Base-by-base conservation (phyloP, 2,888 invertebrate species). In the Coleophora deauratella region DNA sequence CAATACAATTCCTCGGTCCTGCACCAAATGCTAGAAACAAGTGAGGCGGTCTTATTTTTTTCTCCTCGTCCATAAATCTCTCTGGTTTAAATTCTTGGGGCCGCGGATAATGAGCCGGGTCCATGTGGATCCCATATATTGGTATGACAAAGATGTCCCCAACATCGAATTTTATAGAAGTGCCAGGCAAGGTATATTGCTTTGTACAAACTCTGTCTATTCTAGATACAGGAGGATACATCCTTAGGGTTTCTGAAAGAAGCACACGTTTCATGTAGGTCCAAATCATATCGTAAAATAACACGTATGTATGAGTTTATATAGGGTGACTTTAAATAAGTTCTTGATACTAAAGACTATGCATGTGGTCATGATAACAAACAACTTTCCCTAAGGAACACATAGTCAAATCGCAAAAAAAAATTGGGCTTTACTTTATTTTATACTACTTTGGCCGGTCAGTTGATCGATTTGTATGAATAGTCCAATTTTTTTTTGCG, bases 51-150 rank as follows among this genome's bases (percentile, higher is more conserved):
- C 88, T 73, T 9, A 79, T 72, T 15, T 67, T 66, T 54, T 82
- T 88, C 50, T 86, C 87, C n/a, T 88, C 87, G 0, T 78, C 76
- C 50, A 79, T 76, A 54, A 89, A 89, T 43, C 89, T 67, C 44
- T 88, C 88, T 0, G 88, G 87, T 35, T 72, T 73, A 51, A 88
- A 88, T 30, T 71, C 66, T 1, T 84, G 61, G 0, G 90, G 89
- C 15, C 89, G 77, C 0, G 88, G 86, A 50, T 86, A 90, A 48
- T 79, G 72, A 9, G 87, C 66, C 0, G 87, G 79, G 54, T 89
- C 88, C 63, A 79, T 81, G 41, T 89, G 89, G 6, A 89, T 61
- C 1, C 81, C 88, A 41, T 75, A 71, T 1, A 86, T 57, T 1
- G 88, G 84, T 38, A 88, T 71, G 6, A 69, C 67, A 0, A 90